These are phyloP conservation scores for Hymenochirus boettgeri DNA, from an alignment of 2,113 vertebrate genomes.

Conservation along the genomic window DNA sequence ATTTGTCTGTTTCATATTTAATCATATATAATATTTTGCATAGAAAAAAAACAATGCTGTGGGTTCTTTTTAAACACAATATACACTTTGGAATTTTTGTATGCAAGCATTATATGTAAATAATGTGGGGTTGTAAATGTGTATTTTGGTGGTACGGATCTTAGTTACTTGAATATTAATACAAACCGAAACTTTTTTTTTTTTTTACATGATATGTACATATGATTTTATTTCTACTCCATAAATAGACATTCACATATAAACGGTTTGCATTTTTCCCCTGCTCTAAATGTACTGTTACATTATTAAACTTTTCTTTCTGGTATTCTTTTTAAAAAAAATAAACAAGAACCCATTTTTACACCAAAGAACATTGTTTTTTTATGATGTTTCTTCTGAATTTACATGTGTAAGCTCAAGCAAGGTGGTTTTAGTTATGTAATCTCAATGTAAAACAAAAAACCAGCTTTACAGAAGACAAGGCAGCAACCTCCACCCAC, in stretches of 20 bases:
- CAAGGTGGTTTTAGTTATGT: no score
- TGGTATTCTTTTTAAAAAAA: not conserved
- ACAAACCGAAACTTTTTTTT: no score
- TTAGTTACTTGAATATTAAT: slow-evolving; percentile 1
- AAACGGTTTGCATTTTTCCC: no score
- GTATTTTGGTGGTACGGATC: not conserved
- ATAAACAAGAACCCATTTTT: slow-evolving; percentile 1
- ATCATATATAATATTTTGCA: not conserved
- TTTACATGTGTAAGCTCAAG: no score
- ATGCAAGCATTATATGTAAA: slow-evolving; percentile 1
- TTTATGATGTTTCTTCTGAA: not conserved
- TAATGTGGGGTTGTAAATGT: not conserved
- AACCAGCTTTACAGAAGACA: no score
- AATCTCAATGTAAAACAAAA: no score
- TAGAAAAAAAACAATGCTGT: not conserved
- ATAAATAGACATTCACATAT: no score
- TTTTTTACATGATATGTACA: no score
- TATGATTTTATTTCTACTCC: no score
- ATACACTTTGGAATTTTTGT: slow-evolving; percentile 8
- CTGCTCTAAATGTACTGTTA: no score
- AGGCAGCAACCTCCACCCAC: no score
- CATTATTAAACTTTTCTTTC: no score
- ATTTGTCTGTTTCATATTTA: not conserved
- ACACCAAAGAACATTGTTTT: not conserved
- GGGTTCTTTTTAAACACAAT: not conserved